A percentile compares a stretch with the other conserved stretches of the same genome.
phyloP scores from a whole-genome alignment of 2,797 vertebrate genomes.

The Pseudopleuronectes americanus region DNA sequence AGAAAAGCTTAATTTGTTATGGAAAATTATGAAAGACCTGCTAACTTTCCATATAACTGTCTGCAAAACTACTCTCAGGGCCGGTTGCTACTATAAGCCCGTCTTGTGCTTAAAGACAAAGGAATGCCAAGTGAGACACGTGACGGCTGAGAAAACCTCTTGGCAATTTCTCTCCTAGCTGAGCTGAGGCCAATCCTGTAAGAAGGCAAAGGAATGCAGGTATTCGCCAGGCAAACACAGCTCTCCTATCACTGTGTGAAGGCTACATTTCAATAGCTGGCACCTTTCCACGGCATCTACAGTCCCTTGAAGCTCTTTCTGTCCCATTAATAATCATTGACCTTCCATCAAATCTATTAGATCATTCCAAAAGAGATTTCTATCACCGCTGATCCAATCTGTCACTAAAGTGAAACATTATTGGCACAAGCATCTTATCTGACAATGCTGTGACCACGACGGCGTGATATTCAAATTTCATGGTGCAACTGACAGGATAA shows the following conservation, averaged over 20 bases:
- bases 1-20: neutral
- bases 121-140: slow-evolving; percentile 56
- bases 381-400: neutral
- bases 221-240: slow-evolving; percentile 33
- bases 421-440: neutral
- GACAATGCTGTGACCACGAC: neutral
- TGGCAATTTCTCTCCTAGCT: slow-evolving; percentile 29
- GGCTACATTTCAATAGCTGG: slow-evolving; percentile 10
- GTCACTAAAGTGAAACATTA: neutral
- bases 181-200: slow-evolving; percentile 40
- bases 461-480: neutral
- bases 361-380: neutral
- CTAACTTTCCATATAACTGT: neutral
- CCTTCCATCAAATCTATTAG: neutral
- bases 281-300: neutral
- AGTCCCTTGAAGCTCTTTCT: neutral
- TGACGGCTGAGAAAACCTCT: slow-evolving; percentile 47
- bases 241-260: slow-evolving; percentile 27
- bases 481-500: neutral
- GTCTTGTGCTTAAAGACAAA: slow-evolving; percentile 26
- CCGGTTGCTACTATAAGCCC: neutral
- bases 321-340: neutral
- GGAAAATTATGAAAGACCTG: neutral
- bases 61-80: neutral
- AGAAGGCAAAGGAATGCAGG: slow-evolving; percentile 57